Evolutionary conservation across 2,113 vertebrate species (phyloP).

Genomic region (Ammodytes dubius): DNA sequence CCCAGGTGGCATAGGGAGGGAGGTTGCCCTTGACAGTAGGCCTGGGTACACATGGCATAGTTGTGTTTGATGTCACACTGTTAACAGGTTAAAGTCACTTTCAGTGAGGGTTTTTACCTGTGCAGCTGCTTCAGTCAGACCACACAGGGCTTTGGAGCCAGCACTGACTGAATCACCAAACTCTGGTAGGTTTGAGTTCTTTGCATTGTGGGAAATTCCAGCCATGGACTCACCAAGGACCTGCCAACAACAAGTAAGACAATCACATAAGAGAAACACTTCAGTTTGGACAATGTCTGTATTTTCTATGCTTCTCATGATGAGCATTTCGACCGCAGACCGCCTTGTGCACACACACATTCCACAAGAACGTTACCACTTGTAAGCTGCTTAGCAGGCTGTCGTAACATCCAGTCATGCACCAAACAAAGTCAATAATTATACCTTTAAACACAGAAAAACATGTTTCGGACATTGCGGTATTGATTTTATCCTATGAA

Average conservation of each 20-base stretch:
- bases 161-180: constrained; percentile 94
- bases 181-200: constrained; percentile 95
- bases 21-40: too few relatives aligned
- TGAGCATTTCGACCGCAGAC: not conserved
- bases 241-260: constrained; percentile 72
- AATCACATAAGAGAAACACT: not conserved
- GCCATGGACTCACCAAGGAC: constrained; percentile 98
- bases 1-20: too few relatives aligned
- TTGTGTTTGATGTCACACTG: too few relatives aligned
- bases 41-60: too few relatives aligned
- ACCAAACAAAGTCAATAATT: too few relatives aligned
- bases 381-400: too few relatives aligned
- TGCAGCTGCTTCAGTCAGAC: constrained; percentile 95
- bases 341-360: too few relatives aligned
- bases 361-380: too few relatives aligned
- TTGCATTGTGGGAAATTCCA: constrained; percentile 97
- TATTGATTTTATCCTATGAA: too few relatives aligned
- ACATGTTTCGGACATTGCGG: too few relatives aligned
- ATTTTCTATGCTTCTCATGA: not conserved
- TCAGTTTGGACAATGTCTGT: not conserved
- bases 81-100: not conserved
- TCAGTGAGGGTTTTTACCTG: constrained; percentile 85
- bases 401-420: too few relatives aligned
- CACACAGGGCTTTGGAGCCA: constrained; percentile 96
- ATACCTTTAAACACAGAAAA: too few relatives aligned